Percentiles rank a stretch among this genome's conserved stretches.
phyloP scores from a whole-genome alignment of 2,888 invertebrate genomes.

The Volucella inflata region DNA sequence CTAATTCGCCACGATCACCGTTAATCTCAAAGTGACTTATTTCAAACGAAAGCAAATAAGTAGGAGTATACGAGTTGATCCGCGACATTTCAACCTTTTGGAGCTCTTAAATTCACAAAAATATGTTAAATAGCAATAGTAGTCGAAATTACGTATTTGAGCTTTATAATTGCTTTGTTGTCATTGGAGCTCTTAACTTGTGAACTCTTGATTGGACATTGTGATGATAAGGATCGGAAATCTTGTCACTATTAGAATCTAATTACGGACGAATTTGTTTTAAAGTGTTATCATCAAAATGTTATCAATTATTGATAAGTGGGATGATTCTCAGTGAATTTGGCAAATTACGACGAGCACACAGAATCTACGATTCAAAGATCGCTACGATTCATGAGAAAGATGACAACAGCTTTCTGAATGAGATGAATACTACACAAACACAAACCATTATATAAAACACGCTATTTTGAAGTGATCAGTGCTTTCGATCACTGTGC shows the following conservation, averaged over 20 bases:
- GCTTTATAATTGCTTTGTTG: too few species aligned
- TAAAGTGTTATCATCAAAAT: neutral
- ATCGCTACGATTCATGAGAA: too few species aligned
- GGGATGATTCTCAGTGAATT: neutral
- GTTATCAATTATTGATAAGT: conserved; percentile 2
- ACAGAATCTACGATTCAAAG: too few species aligned
- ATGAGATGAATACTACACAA: neutral
- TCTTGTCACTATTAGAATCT: conserved; percentile 17
- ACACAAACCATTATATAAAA: neutral
- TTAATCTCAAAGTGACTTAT: conserved; percentile 29
- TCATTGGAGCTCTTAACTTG: neutral
- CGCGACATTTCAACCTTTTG: neutral
- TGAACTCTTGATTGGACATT: conserved; percentile 29
- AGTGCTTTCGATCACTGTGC: neutral
- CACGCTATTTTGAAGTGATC: neutral
- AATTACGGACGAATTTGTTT: conserved; percentile 3
- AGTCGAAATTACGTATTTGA: conserved; percentile 30
- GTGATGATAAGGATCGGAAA: conserved; percentile 26
- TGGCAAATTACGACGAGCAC: neutral
- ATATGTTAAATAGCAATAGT: conserved; percentile 32
- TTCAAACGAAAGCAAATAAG: conserved; percentile 7
- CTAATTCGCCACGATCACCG: conserved; percentile 41
- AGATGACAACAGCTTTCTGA: too few species aligned
- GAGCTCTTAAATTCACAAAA: conserved; percentile 14
- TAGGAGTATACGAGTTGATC: too few species aligned